phyloP scores from a whole-genome alignment of 2,797 vertebrate species.

The Nothura maculosa region DNA sequence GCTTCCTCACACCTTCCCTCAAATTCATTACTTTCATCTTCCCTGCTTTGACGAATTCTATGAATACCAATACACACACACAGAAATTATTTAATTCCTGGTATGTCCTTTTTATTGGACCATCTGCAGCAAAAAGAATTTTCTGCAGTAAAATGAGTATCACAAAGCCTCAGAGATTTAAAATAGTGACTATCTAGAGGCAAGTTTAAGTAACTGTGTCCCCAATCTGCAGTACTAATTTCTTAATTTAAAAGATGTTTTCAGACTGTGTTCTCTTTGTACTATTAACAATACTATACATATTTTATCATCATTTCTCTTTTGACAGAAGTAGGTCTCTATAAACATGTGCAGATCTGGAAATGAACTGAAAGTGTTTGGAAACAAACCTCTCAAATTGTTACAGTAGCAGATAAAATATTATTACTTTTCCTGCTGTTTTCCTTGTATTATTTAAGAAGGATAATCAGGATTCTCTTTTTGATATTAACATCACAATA shows the following conservation, averaged over 20 bases:
- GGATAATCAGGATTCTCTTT: background rate
- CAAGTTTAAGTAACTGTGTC: background rate
- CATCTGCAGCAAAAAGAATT: background rate
- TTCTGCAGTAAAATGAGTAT: background rate
- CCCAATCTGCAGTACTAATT: background rate
- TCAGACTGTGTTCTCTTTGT: background rate
- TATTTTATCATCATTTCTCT: conserved; percentile 54
- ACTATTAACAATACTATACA: conserved; percentile 50
- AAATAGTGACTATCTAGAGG: background rate
- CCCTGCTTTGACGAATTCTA: background rate
- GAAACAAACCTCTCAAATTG: conserved; percentile 20
- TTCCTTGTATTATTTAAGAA: background rate
- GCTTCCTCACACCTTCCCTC: background rate
- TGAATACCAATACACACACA: background rate
- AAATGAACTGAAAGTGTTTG: background rate
- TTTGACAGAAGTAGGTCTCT: conserved; percentile 66
- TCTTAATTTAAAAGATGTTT: conserved; percentile 2
- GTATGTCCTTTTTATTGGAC: background rate
- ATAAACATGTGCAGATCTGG: background rate
- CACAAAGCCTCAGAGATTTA: background rate
- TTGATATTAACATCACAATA: background rate
- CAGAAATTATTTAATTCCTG: background rate
- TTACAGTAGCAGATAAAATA: background rate
- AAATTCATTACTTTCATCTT: background rate
- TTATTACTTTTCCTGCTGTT: background rate